phyloP scores from a whole-genome alignment of 2,888 invertebrate genomes.

The Reticulitermes lucifugus region DNA sequence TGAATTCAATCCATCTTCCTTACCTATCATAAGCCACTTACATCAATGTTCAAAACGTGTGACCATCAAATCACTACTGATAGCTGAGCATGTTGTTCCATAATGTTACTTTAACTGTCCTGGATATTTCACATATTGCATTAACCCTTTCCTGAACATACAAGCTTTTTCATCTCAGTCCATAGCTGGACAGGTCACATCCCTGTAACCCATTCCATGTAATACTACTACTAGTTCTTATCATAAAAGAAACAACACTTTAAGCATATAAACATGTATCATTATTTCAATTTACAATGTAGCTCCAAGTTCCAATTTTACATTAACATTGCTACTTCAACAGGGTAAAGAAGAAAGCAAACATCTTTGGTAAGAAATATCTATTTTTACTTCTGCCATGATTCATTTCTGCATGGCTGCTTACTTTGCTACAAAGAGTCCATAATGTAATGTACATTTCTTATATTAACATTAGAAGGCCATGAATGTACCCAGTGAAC shows the following conservation, averaged over 20 bases:
- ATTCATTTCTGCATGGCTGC: background rate
- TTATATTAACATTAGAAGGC: conserved; percentile 23
- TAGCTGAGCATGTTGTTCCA: background rate
- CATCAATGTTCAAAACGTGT: background rate
- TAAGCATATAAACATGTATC: conserved; percentile 6
- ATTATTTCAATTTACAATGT: conserved; percentile 11
- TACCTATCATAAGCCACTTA: conserved; percentile 16
- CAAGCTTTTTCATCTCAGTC: background rate
- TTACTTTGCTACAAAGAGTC: background rate
- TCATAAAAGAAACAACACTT: conserved; percentile 6
- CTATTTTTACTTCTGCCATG: background rate
- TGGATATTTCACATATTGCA: background rate
- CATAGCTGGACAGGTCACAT: background rate
- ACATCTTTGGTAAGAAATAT: conserved; percentile 16
- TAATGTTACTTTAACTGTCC: background rate
- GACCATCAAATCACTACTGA: background rate
- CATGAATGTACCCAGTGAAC: background rate
- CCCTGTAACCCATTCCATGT: conserved; percentile 3
- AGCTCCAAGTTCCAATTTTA: background rate
- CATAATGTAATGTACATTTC: background rate
- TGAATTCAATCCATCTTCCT: conserved; percentile 24
- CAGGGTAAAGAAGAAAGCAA: background rate
- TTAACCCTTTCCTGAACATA: background rate
- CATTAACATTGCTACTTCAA: background rate
- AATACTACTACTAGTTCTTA: conserved; percentile 16